These are phyloP conservation scores for Percina caprodes DNA, from an alignment of 2,113 vertebrate species.

Conservation along the genomic window DNA sequence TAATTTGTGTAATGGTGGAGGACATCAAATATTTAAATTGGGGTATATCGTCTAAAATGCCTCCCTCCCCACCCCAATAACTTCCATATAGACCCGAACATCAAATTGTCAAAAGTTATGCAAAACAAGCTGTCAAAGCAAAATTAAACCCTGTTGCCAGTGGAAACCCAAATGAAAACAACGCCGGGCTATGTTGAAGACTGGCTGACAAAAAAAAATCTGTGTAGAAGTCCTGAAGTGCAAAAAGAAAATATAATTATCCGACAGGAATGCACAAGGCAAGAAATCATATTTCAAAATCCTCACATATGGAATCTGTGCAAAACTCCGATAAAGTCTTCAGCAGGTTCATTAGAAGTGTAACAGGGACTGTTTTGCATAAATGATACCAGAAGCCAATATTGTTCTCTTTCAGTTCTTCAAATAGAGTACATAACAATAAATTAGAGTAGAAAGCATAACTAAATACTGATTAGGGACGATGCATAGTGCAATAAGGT, in stretches of 20 bases:
- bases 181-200: too few relatives aligned
- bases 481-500: constrained; percentile 17
- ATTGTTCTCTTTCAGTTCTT: background rate
- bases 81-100: background rate
- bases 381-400: background rate
- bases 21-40: background rate
- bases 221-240: background rate
- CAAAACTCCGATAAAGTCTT: too few relatives aligned
- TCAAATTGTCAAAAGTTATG: background rate
- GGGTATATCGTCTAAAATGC: background rate
- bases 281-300: background rate
- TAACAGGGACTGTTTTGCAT: constrained; percentile 11
- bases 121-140: background rate
- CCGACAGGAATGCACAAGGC: background rate
- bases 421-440: constrained; percentile 10
- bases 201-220: background rate
- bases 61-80: background rate
- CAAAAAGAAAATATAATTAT: background rate
- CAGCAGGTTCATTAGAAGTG: constrained; percentile 1
- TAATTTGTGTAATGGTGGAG: background rate
- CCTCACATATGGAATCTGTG: background rate
- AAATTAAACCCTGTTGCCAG: background rate
- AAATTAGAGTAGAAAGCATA: constrained; percentile 6
- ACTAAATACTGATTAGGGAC: background rate
- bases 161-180: background rate